Evolutionary conservation across 1,140 invertebrate genomes (phyloP), one percentile per base, ranked within the genome.

Genomic region (Palaemon carinicauda): DNA sequence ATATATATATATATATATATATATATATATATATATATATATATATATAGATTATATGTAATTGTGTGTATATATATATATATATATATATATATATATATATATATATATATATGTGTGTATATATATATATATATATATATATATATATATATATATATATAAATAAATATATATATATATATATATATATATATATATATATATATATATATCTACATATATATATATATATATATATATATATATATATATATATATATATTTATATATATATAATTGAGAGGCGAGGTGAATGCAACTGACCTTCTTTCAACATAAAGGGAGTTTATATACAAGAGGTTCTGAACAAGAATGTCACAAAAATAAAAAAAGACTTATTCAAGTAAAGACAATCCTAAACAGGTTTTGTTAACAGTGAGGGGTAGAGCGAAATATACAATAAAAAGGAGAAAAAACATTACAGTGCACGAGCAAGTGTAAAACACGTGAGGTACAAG

Each of bases 161-260:
- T 41, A 75, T 41, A 31, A 17, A 75, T 41, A 75, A 19, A 71
- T 71, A 71, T 71, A 71, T 71, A 71, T 71, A 71, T 71, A 71
- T 71, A 71, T 71, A 71, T 71, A 27, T 71, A 27, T 71, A 27
- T 71, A 27, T 71, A 27, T 71, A 71, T 71, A 71, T 71, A 71
- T 71, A 71, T 71, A 71, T 71, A 71, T 71, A 71, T 71, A 71
- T 71, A 71, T 71, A 71, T 71, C 15, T 71, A 71, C 27, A 71
- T 71, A 71, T 71, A 71, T 71, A 71, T 71, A 71, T 71, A 71
- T 71, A 71, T 71, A 71, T 71, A 71, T 71, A 71, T 71, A 71
- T 71, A 71, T 71, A 71, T 71, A 71, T 75, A 75, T 75, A 75
- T 75, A 75, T 75, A 75, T 75, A 75, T 75, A 75, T 75, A 75